Base-by-base conservation (phyloP, 2,797 vertebrate species). In the Bradypodion ventrale region DNA sequence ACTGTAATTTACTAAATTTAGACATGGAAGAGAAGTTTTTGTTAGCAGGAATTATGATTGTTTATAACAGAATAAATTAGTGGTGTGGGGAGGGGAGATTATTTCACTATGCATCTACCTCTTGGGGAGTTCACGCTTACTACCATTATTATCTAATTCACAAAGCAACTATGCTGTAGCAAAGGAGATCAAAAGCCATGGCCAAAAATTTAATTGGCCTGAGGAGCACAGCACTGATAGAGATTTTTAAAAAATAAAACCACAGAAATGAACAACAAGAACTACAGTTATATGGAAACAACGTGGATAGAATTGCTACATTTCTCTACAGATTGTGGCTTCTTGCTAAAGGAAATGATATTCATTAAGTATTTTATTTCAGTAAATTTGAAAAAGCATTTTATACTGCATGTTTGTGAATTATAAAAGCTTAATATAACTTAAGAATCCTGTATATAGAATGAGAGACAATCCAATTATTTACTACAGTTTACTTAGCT, bases 391-490 rank as follows among this genome's bases (percentile, higher is more conserved):
- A 13, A 60, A 37, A 56, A 44, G 46, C 42, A 32, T 12, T 27
- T 60, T 42, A 19, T 49, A 25, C 16, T 49, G n/a, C 25, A 44
- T n/a, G 19, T 42, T 40, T 78, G 52, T 46, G 80, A 68, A 75
- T 16, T 42, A 75, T 75, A 44, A 80, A 65, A 68, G 16, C 76
- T 78, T 62, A 76, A 32, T 76, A 59, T 73, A 44, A 49, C 7
- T 37, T 49, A 74, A 85, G 29, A 66, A 80, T 15, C n/a, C n/a
- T n/a, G n/a, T n/a, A 32, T 79, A 16, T 27, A 29, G 75, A 72
- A 82, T 5, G 15, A 1, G 0, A 0, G 49, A 77, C 9, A 70
- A 6, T 37, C 52, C 29, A 60, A 85, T 66, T 75, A 27, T 65
- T 82, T 72, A 29, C 66, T 81, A 49, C 29, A 29, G 0, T 0